Conservation (phyloP, 2,113 vertebrate genomes). For the Hypocryptadius cinnamomeus region DNA sequence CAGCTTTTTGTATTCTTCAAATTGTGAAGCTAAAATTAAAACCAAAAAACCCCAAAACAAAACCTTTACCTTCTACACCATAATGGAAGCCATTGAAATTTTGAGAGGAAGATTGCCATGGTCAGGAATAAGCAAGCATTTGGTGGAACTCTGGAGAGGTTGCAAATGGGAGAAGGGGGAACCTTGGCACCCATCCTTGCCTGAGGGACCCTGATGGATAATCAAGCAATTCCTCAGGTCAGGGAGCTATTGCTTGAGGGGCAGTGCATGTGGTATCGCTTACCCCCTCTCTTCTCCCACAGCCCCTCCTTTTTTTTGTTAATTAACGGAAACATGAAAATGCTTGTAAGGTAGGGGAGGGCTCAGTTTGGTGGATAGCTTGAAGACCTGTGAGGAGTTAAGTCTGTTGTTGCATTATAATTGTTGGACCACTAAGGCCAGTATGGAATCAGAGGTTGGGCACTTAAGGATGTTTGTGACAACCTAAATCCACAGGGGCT, state of each 20-base stretch:
- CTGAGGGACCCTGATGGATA: background rate
- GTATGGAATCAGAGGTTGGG: background rate
- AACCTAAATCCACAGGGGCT: background rate
- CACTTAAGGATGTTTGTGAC: background rate
- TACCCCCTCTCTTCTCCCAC: background rate
- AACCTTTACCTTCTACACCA: background rate
- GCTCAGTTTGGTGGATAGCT: background rate
- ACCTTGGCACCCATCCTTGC: background rate
- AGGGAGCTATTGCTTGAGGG: background rate
- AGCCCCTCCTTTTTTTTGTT: rapidly evolving
- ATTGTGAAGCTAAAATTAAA: background rate
- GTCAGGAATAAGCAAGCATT: background rate
- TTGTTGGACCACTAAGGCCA: background rate
- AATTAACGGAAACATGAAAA: background rate
- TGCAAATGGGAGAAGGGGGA: background rate
- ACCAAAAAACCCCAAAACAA: rapidly evolving
- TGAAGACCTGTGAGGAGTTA: background rate
- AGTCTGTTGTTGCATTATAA: background rate
- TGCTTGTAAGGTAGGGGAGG: background rate
- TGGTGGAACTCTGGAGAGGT: background rate
- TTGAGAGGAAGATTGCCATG: background rate
- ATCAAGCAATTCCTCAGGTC: background rate
- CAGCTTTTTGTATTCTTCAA: background rate
- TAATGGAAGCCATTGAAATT: background rate
- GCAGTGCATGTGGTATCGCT: background rate